phyloP scores from a whole-genome alignment of 2,888 invertebrate genomes.

The Microctonus aethiopoides region DNA sequence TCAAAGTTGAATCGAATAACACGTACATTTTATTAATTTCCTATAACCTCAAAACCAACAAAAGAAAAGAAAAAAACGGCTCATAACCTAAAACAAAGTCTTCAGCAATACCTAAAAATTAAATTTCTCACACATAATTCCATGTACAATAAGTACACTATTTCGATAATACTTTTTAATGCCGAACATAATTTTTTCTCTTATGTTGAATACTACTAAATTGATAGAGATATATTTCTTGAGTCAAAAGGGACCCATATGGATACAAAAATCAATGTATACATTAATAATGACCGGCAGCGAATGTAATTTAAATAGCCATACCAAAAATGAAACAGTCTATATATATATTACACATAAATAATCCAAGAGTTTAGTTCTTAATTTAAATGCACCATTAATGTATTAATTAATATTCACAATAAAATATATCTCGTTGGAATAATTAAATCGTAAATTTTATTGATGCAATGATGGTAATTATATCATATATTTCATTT shows the following conservation, averaged over 20 bases:
- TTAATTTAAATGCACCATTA: conserved; percentile 10
- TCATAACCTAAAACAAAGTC: neutral
- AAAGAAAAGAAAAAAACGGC: neutral
- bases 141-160: neutral
- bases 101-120: too few species aligned
- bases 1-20: neutral
- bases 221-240: neutral
- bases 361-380: neutral
- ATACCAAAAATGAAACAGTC: neutral
- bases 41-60: neutral
- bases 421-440: neutral
- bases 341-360: neutral
- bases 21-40: neutral
- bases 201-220: conserved; percentile 7
- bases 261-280: neutral
- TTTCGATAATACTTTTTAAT: conserved; percentile 1
- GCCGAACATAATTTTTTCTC: neutral
- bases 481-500: conserved; percentile 40
- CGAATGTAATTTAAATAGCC: neutral
- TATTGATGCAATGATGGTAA: neutral
- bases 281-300: neutral
- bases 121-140: neutral
- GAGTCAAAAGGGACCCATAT: conserved; percentile 36
- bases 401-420: neutral
- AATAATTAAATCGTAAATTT: neutral